Conservation (phyloP, 1,140 invertebrate genomes). For the Dinoponera quadriceps region DNA sequence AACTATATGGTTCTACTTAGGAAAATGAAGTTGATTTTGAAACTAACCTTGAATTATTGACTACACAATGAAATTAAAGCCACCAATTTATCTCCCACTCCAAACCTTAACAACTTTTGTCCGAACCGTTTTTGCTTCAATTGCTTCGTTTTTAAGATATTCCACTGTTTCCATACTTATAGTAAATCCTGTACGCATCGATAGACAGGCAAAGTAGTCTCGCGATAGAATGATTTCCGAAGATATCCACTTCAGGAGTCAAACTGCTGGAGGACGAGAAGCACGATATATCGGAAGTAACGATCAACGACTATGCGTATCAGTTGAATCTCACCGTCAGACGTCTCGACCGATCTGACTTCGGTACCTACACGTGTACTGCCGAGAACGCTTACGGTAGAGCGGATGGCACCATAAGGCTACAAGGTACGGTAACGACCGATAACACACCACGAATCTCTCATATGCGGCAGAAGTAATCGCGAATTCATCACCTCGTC, state of each 20-base stretch:
- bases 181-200: too few relatives aligned
- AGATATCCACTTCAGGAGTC: conserved; percentile 83
- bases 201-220: background rate
- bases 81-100: too few relatives aligned
- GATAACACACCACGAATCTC: background rate
- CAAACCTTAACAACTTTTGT: too few relatives aligned
- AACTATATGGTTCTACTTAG: too few relatives aligned
- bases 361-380: conserved; percentile 90
- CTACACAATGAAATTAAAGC: too few relatives aligned
- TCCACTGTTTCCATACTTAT: too few relatives aligned
- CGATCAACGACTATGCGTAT: conserved; percentile 90
- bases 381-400: conserved; percentile 91
- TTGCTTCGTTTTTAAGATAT: too few relatives aligned
- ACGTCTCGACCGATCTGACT: conserved; percentile 89
- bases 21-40: too few relatives aligned
- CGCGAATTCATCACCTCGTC: too few relatives aligned
- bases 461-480: too few relatives aligned
- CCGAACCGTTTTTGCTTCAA: too few relatives aligned
- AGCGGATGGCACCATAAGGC: conserved; percentile 89
- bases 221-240: conserved; percentile 13
- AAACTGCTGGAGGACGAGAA: conserved; percentile 90
- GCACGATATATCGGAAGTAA: conserved; percentile 88
- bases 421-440: conserved; percentile 88
- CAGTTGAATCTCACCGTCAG: conserved; percentile 92
- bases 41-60: too few relatives aligned